Evolutionary conservation across 2,888 invertebrate species (phyloP), one percentile per base, ranked within the genome.

Genomic region (Brenthis hecate): DNA sequence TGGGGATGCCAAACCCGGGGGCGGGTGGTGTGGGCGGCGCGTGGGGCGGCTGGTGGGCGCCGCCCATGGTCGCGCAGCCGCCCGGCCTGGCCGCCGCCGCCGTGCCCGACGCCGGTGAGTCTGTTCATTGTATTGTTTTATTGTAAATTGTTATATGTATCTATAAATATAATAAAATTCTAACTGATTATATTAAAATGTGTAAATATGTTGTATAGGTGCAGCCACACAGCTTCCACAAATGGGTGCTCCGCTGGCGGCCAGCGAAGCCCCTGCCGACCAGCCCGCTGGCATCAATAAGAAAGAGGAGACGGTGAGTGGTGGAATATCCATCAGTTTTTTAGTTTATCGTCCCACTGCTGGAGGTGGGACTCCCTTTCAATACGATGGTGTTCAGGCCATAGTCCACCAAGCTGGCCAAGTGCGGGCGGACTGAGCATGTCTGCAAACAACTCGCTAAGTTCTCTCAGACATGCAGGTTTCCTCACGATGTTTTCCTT

Each of bases 41-140:
- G 1, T 87, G 89, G 87, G 81, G 83, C 1, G 81, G 81, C 53
- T 89, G 89, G 88, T 80, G 81, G 74, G 88, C 87, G 2, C 88
- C 89, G 3, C 89, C 88, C 13, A 76, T 85, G 1, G 84, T 83
- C 13, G 83, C 80, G 2, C 87, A 76, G 83, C 93, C 84, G 74
- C 93, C 73, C 23, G 69, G 74, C 65, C 36, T 72, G n/a, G 69
- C 73, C 13, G 61, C n/a, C 32, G 69, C 74, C 19, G 75, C 69
- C 0, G 72, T 73, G 43, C 93, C 77, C 0, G 76, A 76, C 13
- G 71, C 80, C 0, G 81, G 87, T 87, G 13, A 80, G 82, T 77
- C 16, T 19, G n/a, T 28, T 48, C 11, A 32, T 19, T 55, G 53
- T 8, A 56, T 19, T 14, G 19, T 6, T 36, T 16, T 16, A 13